Evolutionary conservation across 1,140 invertebrate genomes (phyloP).

Genomic region (Elysia chlorotica): DNA sequence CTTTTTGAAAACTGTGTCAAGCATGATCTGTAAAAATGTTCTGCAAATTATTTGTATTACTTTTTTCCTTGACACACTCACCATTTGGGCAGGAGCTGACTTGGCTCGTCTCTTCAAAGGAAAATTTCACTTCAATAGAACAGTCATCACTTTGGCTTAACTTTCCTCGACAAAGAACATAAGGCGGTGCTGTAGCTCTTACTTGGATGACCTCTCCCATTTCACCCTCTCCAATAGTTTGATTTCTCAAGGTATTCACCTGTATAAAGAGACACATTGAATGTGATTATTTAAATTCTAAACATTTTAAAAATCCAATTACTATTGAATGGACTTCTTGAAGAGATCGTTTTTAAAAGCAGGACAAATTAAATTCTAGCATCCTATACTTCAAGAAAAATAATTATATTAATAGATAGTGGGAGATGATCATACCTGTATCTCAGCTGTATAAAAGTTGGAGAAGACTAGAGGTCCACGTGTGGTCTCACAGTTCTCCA

Average conservation of each 20-base stretch:
- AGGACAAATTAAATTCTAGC: too few species aligned
- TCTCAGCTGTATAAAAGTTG: slow-evolving; percentile 27
- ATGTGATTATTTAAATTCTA: background rate
- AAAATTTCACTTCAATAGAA: background rate
- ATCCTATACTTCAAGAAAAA: background rate
- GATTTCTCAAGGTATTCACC: slow-evolving; percentile 21
- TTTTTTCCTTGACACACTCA: too few species aligned
- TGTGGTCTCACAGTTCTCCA: slow-evolving; percentile 33
- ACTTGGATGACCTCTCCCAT: slow-evolving; percentile 23
- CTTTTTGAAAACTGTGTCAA: too few species aligned
- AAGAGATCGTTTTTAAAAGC: too few species aligned
- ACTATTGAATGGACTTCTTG: too few species aligned
- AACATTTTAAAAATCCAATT: too few species aligned
- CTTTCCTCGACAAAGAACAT: slow-evolving; percentile 34
- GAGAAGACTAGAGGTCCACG: slow-evolving; percentile 31
- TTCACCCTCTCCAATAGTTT: slow-evolving; percentile 30
- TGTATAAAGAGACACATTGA: background rate
- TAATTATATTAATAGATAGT: background rate
- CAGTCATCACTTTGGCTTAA: slow-evolving; percentile 20
- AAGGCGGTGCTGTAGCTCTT: slow-evolving; percentile 37
- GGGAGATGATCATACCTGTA: slow-evolving; percentile 7
- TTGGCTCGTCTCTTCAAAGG: background rate
- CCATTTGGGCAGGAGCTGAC: too few species aligned
- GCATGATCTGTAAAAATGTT: too few species aligned
- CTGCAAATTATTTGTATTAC: too few species aligned